Evolutionary conservation across 2,797 vertebrate species (phyloP).

Genomic region (Triplophysa yarkandensis): DNA sequence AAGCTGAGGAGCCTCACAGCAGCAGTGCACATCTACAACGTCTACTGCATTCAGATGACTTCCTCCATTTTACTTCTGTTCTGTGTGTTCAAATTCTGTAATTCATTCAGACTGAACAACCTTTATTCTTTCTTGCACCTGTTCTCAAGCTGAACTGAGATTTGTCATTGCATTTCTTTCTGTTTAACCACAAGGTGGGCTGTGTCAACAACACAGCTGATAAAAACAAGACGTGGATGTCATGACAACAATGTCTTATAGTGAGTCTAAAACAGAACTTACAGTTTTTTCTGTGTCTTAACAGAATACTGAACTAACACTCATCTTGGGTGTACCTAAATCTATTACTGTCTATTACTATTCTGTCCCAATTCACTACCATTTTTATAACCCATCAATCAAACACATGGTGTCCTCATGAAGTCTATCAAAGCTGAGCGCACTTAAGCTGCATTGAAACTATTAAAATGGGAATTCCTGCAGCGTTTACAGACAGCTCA

Average conservation of each 20-base stretch:
- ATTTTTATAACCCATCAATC: conserved; percentile 7
- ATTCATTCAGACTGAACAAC: neutral
- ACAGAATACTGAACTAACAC: neutral
- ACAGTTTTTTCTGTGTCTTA: no score
- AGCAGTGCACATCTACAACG: conserved; percentile 40
- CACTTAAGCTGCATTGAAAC: neutral
- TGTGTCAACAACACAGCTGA: neutral
- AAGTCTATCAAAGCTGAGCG: neutral
- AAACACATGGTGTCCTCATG: neutral
- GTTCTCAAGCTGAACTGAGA: neutral
- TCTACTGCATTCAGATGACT: conserved; percentile 51
- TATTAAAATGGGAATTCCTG: conserved; percentile 1
- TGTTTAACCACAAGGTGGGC: neutral
- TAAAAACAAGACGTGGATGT: neutral
- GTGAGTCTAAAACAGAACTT: no score
- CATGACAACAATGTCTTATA: neutral
- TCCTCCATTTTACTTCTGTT: conserved; percentile 6
- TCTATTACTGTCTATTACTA: no score
- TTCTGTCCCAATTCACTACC: neutral
- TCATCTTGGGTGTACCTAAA: neutral
- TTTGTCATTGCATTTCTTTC: neutral
- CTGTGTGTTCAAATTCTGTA: neutral
- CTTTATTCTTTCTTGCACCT: neutral
- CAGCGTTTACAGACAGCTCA: neutral
- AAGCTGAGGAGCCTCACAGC: conserved; percentile 53